These are phyloP conservation scores for Capreolus pygargus DNA, from an alignment of 2,113 vertebrate genomes.

Conservation along the genomic window DNA sequence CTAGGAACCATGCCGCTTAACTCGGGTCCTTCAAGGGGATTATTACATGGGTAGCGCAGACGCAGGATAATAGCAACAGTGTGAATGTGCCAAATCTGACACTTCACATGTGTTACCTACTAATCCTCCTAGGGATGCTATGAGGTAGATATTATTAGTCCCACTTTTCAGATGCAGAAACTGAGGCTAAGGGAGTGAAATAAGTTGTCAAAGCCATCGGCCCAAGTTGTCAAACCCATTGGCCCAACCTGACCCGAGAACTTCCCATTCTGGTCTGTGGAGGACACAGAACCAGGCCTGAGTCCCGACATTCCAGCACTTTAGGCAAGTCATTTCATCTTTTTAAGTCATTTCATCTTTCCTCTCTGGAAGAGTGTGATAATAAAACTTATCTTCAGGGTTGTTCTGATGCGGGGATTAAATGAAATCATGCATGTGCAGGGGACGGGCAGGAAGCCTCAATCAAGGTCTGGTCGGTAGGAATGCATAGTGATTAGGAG, in stretches of 20 bases:
- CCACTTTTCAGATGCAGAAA: neutral
- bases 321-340: neutral
- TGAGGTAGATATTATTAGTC: neutral
- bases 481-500: neutral
- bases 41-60: rapidly evolving
- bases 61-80: neutral
- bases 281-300: neutral
- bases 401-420: neutral
- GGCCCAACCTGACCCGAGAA: rapidly evolving
- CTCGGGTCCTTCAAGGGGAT: neutral
- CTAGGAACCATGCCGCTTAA: neutral
- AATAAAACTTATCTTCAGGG: neutral
- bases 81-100: neutral
- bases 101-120: neutral
- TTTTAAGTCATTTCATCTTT: constrained; percentile 1
- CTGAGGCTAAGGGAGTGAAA: neutral
- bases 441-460: neutral
- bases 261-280: neutral
- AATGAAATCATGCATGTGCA: neutral
- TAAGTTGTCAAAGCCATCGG: neutral
- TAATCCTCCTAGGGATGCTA: neutral
- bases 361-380: constrained; percentile 10
- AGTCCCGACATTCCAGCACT: neutral
- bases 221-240: neutral
- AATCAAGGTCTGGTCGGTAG: neutral